Evolutionary conservation across 2,113 vertebrate species (phyloP).

Genomic region (Daboia siamensis): DNA sequence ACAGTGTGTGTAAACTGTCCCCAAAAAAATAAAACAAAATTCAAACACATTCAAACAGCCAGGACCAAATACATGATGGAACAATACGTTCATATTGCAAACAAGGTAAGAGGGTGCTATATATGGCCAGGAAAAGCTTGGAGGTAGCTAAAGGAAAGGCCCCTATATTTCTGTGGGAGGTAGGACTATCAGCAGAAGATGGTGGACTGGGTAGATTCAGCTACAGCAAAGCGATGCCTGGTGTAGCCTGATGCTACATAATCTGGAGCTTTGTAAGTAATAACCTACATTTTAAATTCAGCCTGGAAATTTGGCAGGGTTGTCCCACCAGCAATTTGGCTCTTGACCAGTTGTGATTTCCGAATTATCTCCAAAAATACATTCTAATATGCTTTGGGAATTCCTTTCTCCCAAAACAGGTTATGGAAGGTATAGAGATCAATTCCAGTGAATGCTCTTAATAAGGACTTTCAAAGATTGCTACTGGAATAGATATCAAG

Average conservation of each 20-base stretch:
- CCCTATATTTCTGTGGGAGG: too few relatives aligned
- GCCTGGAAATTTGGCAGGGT: neutral
- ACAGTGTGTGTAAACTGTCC: too few relatives aligned
- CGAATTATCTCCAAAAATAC: neutral
- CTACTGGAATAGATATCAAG: conserved; percentile 17
- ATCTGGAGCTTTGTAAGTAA: neutral
- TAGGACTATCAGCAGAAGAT: too few relatives aligned
- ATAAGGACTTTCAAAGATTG: conserved; percentile 19
- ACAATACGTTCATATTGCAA: too few relatives aligned
- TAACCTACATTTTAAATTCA: neutral
- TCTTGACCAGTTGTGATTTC: neutral
- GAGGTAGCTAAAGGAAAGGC: too few relatives aligned
- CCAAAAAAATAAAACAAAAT: too few relatives aligned
- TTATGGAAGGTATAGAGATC: conserved; percentile 28
- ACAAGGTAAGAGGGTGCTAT: too few relatives aligned
- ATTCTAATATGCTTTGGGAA: conserved; percentile 17
- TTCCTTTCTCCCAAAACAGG: neutral
- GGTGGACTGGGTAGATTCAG: neutral
- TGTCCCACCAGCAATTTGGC: neutral
- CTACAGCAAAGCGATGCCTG: neutral
- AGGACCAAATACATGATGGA: too few relatives aligned
- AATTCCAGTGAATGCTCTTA: conserved; percentile 1
- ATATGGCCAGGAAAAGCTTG: too few relatives aligned
- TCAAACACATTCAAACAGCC: too few relatives aligned
- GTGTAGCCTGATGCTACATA: neutral